These are phyloP conservation scores for Prunella fulvescens DNA, from an alignment of 2,113 vertebrate genomes.

Conservation along the genomic window DNA sequence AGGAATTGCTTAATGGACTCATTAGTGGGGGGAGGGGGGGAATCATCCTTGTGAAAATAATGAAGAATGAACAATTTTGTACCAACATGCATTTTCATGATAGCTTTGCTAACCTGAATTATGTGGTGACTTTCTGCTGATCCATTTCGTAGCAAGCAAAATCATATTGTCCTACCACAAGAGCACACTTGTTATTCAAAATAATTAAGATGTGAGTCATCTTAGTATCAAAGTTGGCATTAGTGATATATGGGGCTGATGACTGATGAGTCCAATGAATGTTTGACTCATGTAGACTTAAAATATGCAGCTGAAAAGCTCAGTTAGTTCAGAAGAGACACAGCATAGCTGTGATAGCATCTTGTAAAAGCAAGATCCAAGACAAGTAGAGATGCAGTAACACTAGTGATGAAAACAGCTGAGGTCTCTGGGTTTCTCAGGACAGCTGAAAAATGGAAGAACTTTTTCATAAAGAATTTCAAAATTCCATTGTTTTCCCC, in stretches of 20 bases:
- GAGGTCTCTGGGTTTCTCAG: not conserved
- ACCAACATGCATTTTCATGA: not conserved
- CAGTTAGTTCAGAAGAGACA: slow-evolving; percentile 62
- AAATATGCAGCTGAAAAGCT: slow-evolving; percentile 55
- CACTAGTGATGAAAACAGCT: slow-evolving; percentile 46
- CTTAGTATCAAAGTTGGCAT: slow-evolving; percentile 52
- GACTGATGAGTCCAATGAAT: slow-evolving; percentile 57
- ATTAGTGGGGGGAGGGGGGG: accelerated
- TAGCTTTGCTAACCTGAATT: not conserved
- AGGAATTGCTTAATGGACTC: not conserved
- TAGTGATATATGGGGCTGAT: slow-evolving; percentile 56
- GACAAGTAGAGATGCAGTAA: slow-evolving; percentile 49
- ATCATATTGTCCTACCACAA: slow-evolving; percentile 46
- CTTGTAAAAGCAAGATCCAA: slow-evolving; percentile 66
- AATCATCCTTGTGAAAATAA: not conserved
- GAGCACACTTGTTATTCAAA: slow-evolving; percentile 60
- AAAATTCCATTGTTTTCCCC: not conserved
- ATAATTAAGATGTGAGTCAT: slow-evolving; percentile 62
- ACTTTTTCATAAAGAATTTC: not conserved
- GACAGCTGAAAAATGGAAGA: slow-evolving; percentile 12
- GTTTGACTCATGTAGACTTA: slow-evolving; percentile 51
- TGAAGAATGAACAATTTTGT: not conserved
- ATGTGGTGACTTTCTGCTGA: not conserved
- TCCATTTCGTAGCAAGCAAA: not conserved
- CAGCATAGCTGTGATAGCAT: slow-evolving; percentile 32